These are phyloP conservation scores for Albula goreensis DNA, from an alignment of 2,113 vertebrate species.

Conservation along the genomic window DNA sequence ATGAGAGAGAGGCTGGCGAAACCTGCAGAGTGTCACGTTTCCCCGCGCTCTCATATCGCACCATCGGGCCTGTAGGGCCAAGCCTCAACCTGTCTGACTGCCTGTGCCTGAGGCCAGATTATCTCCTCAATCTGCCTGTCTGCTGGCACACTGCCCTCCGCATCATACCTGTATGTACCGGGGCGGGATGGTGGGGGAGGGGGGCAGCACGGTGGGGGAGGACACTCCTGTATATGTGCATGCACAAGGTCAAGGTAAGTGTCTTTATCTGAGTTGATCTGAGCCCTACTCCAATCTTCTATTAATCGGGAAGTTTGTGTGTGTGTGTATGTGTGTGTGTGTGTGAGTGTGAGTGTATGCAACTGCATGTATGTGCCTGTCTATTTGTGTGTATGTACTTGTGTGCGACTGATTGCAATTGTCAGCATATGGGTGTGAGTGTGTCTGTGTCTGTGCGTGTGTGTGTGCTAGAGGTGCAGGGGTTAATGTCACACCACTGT, in stretches of 20 bases:
- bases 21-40: conserved; percentile 54
- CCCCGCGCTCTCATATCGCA: conserved; percentile 24
- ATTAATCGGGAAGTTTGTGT: too few species aligned
- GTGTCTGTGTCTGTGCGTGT: too few species aligned
- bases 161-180: conserved; percentile 42
- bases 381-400: too few species aligned
- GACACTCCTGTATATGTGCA: not conserved
- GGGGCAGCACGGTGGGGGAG: conserved; percentile 45
- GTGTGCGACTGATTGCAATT: too few species aligned
- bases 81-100: conserved; percentile 61
- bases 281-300: too few species aligned
- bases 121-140: conserved; percentile 58
- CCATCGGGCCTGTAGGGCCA: conserved; percentile 52
- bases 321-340: not conserved
- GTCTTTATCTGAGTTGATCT: too few species aligned
- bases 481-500: too few species aligned
- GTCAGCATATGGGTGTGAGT: too few species aligned
- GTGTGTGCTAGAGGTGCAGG: too few species aligned
- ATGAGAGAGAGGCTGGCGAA: conserved; percentile 53
- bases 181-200: conserved; percentile 46
- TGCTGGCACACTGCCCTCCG: conserved; percentile 54
- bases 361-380: too few species aligned
- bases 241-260: not conserved
- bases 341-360: not conserved
- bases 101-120: conserved; percentile 48